Percentiles rank a stretch among this genome's conserved stretches.
Conservation (phyloP, 2,888 invertebrate genomes). For the Hipparchia semele region DNA sequence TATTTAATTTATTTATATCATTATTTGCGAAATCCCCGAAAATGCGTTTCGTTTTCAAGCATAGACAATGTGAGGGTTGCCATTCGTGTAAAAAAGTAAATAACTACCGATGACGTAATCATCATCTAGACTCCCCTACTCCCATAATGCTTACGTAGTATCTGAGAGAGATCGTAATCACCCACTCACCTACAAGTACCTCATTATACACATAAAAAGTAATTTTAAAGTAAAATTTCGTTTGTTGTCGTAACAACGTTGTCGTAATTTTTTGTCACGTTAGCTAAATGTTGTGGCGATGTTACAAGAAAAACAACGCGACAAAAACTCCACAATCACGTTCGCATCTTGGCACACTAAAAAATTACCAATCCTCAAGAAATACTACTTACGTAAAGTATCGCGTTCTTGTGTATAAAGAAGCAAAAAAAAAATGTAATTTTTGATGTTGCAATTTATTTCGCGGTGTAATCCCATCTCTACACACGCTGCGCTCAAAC, state of each 20-base stretch:
- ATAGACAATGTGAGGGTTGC: too few relatives aligned
- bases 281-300: neutral
- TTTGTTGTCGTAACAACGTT: neutral
- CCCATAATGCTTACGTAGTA: too few relatives aligned
- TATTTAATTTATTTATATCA: too few relatives aligned
- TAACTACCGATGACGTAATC: too few relatives aligned
- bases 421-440: conserved; percentile 19
- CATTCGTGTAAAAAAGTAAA: too few relatives aligned
- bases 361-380: conserved; percentile 4
- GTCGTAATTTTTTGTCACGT: neutral
- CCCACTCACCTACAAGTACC: too few relatives aligned
- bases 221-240: neutral
- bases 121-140: too few relatives aligned
- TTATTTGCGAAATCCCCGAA: too few relatives aligned
- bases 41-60: too few relatives aligned
- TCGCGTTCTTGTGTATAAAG: neutral
- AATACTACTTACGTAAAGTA: conserved; percentile 18
- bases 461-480: conserved; percentile 19
- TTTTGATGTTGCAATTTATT: conserved; percentile 23
- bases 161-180: too few relatives aligned
- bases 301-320: neutral
- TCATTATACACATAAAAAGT: neutral
- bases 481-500: neutral
- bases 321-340: conserved; percentile 1
- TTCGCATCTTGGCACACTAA: neutral